A percentile compares a stretch with the other conserved stretches of the same genome.
phyloP scores from a whole-genome alignment of 2,888 invertebrate genomes.

The Stomorhina lunata region DNA sequence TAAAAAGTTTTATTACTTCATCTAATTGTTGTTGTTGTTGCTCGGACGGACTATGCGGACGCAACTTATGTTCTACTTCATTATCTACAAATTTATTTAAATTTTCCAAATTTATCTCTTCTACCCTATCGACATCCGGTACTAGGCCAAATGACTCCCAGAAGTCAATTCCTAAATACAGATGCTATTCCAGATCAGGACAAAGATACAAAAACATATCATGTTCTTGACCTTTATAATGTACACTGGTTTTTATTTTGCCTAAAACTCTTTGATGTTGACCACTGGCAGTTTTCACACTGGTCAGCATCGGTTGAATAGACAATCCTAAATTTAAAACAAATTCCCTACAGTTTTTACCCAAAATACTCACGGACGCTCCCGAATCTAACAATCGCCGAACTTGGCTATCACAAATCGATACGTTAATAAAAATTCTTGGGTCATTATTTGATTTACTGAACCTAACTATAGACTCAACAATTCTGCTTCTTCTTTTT shows the following conservation, averaged over 20 bases:
- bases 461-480: background rate
- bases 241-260: background rate
- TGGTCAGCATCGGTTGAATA: background rate
- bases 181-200: constrained; percentile 30
- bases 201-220: constrained; percentile 13
- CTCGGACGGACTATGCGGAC: background rate
- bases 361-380: constrained; percentile 21
- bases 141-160: constrained; percentile 43
- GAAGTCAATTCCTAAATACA: constrained; percentile 49
- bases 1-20: background rate
- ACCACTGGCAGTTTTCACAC: constrained; percentile 30
- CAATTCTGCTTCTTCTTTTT: no score
- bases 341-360: background rate
- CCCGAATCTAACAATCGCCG: constrained; percentile 47
- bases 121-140: background rate
- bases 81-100: background rate
- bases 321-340: background rate
- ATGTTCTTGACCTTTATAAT: background rate
- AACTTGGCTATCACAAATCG: background rate
- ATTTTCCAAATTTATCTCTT: background rate
- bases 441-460: background rate
- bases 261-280: constrained; percentile 12
- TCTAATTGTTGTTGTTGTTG: constrained; percentile 3
- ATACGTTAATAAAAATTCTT: constrained; percentile 6
- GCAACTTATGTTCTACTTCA: background rate